Evolutionary conservation across 2,888 invertebrate species (phyloP), one percentile per base, ranked within the genome.

Genomic region (Melitaea athalia): DNA sequence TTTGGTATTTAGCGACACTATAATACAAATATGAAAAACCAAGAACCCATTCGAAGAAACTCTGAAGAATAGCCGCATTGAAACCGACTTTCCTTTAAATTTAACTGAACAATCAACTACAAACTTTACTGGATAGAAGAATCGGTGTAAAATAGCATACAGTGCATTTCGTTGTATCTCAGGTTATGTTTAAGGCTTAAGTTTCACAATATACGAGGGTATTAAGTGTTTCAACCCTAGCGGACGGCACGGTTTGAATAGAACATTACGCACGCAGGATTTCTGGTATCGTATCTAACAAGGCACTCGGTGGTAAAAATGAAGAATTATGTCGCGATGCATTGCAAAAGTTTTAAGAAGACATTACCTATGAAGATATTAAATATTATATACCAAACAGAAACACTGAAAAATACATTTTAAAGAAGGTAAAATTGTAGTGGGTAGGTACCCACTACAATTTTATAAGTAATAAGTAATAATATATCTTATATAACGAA

Each of bases 271-370:
- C 72, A 71, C 70, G 69, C 67, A 64, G 72, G 70, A 71, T 71
- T 68, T 68, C 75, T 72, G 68, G 70, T 74, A 75, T 72, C 70
- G 70, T 63, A 64, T 65, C 71, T 77, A 78, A 77, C 75, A 76
- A 79, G 72, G 74, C 69, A 64, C 73, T 73, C 67, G 69, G 65
- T 61, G 66, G 72, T 72, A 15, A 66, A n/a, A 65, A 67, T 68
- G 31, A 55, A 64, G 64, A 65, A 72, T 70, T 69, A 68, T 70
- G 64, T 59, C 49, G 69, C 64, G 50, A 59, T 64, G 70, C 43
- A 50, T 50, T 57, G 60, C 59, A 10, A 67, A 62, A 64, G 49
- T 15, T 49, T 68, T 53, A 15, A 24, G 5, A 59, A 55, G 42
- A 55, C n/a, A 0, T 47, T 33, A n/a, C n/a, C 14, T 55, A 24